Evolutionary conservation across 2,888 invertebrate genomes (phyloP).

Genomic region (Himalopsyche tibetana): DNA sequence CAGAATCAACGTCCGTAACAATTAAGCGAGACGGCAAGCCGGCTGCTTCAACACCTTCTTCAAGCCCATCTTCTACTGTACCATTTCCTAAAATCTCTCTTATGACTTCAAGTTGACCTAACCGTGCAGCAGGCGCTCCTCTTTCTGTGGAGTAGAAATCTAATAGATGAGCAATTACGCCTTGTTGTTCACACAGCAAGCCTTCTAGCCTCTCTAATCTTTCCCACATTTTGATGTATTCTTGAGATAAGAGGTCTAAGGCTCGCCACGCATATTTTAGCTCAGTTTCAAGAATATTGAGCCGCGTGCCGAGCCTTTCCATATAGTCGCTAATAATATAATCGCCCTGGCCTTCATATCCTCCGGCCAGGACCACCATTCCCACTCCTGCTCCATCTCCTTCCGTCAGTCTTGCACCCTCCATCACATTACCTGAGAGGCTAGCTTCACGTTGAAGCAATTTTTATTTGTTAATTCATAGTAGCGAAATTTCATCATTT

Average conservation of each 20-base stretch:
- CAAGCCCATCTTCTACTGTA: conserved; percentile 81
- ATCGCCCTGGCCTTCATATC: conserved; percentile 75
- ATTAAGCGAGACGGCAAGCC: conserved; percentile 68
- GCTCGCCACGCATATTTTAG: conserved; percentile 95
- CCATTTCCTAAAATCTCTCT: conserved; percentile 82
- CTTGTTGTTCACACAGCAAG: conserved; percentile 91
- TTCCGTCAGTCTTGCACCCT: conserved; percentile 77
- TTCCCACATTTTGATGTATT: conserved; percentile 96
- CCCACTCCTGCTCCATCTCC: conserved; percentile 72
- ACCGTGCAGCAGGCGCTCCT: conserved; percentile 74
- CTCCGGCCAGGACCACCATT: conserved; percentile 77
- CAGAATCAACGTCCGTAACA: conserved; percentile 67
- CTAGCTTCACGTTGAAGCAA: conserved; percentile 27
- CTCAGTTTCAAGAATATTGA: conserved; percentile 92
- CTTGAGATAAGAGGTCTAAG: conserved; percentile 91
- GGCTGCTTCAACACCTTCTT: conserved; percentile 80
- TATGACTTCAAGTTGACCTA: conserved; percentile 78
- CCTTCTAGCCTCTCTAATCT: conserved; percentile 91
- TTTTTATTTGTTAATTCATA: not conserved
- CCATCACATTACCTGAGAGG: conserved; percentile 68
- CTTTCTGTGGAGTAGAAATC: conserved; percentile 82
- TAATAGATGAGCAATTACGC: conserved; percentile 91
- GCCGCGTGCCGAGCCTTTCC: conserved; percentile 91
- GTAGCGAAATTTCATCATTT: not conserved
- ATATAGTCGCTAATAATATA: conserved; percentile 93